Conservation (phyloP, 2,888 invertebrate species). For the Dioctria rufipes region DNA sequence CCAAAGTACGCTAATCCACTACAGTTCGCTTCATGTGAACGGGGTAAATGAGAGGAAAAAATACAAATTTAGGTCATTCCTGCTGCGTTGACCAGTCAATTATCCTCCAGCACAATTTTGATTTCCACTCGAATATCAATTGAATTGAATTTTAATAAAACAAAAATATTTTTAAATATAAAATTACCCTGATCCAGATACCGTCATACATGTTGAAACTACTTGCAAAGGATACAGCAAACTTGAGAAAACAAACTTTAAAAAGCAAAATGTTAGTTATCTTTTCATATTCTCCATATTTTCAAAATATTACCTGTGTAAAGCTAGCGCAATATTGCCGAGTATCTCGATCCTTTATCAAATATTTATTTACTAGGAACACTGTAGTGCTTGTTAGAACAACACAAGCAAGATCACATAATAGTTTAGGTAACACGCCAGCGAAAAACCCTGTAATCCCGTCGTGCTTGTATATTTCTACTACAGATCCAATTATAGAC, state of each 20-base stretch:
- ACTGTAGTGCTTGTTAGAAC: slow-evolving; percentile 83
- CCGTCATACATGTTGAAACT: slow-evolving; percentile 92
- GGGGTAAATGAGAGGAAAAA: no score
- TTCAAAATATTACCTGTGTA: slow-evolving; percentile 62
- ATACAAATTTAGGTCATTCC: no score
- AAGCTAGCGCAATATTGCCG: slow-evolving; percentile 75
- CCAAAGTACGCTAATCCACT: no score
- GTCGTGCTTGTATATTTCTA: slow-evolving; percentile 87
- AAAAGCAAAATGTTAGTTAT: background rate
- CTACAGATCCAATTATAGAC: slow-evolving; percentile 82
- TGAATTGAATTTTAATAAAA: background rate
- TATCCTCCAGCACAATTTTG: no score
- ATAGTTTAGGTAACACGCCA: slow-evolving; percentile 88
- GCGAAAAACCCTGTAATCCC: slow-evolving; percentile 90
- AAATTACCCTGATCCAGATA: slow-evolving; percentile 81
- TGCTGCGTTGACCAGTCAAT: no score
- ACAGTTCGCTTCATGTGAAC: no score
- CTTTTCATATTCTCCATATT: background rate
- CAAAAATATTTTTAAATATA: background rate
- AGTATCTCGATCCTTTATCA: slow-evolving; percentile 81
- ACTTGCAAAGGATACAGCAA: slow-evolving; percentile 94
- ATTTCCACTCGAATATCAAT: no score
- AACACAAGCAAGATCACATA: slow-evolving; percentile 87
- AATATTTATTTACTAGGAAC: slow-evolving; percentile 84
- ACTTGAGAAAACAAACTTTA: slow-evolving; percentile 83